These are phyloP conservation scores for Donacobius atricapilla DNA, from an alignment of 2,113 vertebrate genomes.

Conservation along the genomic window DNA sequence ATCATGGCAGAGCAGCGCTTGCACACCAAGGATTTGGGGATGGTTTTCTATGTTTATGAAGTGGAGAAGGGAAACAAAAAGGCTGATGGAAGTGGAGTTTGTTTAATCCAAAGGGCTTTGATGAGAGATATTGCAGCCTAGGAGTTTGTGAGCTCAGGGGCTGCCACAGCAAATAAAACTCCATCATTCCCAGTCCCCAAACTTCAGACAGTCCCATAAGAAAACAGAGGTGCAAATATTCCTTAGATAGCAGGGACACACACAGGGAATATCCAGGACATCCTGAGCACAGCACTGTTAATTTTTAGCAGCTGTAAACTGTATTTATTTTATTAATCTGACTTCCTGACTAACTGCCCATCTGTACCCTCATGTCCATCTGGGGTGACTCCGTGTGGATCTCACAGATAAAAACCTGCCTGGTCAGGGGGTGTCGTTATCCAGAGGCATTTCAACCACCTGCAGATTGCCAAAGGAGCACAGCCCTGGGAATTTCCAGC, in stretches of 20 bases:
- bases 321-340: background rate
- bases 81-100: background rate
- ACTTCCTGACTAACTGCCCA: background rate
- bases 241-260: background rate
- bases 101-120: background rate
- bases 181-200: background rate
- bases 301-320: background rate
- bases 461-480: background rate
- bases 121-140: background rate
- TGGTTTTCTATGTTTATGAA: background rate
- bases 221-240: background rate
- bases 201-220: background rate
- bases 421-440: background rate
- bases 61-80: background rate
- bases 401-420: background rate
- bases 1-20: background rate
- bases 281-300: background rate
- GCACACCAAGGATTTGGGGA: background rate
- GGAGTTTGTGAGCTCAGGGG: background rate
- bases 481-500: background rate
- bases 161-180: background rate
- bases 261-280: background rate
- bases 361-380: background rate
- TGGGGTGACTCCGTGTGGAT: accelerated
- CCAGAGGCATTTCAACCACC: background rate